phyloP scores from a whole-genome alignment of 2,888 invertebrate species.

The Sinotaia quadrata region DNA sequence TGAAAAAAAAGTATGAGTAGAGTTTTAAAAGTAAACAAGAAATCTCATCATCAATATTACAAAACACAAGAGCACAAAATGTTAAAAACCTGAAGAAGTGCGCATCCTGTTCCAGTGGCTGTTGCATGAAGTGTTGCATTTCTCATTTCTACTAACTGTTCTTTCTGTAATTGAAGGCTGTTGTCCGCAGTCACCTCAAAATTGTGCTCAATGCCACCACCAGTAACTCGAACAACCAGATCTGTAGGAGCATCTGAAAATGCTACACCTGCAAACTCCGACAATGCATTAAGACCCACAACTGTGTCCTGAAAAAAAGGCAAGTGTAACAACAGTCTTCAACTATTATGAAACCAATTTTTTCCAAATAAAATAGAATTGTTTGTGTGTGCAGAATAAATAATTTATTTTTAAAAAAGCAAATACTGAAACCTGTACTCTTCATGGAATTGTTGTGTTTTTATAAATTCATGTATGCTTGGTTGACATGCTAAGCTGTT shows the following conservation, averaged over 20 bases:
- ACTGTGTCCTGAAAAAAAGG: conserved; percentile 70
- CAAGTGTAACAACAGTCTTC: no score
- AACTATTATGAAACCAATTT: no score
- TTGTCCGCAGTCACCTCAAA: conserved; percentile 39
- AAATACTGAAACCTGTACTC: no score
- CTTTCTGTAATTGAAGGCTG: conserved; percentile 47
- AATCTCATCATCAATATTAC: not conserved
- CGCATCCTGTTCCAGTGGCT: conserved; percentile 59
- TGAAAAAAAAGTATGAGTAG: not conserved
- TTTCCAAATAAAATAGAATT: no score
- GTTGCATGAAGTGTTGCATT: not conserved
- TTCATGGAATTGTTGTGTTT: no score
- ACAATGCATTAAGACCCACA: conserved; percentile 70
- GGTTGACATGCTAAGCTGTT: no score
- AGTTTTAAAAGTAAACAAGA: not conserved
- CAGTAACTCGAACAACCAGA: conserved; percentile 34
- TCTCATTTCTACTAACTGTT: conserved; percentile 6
- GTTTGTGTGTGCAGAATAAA: no score
- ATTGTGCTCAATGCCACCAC: conserved; percentile 27
- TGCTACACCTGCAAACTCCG: conserved; percentile 56
- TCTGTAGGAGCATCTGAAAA: conserved; percentile 44
- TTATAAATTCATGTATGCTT: no score
- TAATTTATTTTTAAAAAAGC: no score
- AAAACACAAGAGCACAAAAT: not conserved
- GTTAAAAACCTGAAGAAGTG: conserved; percentile 59